These are phyloP conservation scores for Decapterus maruadsi DNA, from an alignment of 2,797 vertebrate genomes.

Conservation along the genomic window DNA sequence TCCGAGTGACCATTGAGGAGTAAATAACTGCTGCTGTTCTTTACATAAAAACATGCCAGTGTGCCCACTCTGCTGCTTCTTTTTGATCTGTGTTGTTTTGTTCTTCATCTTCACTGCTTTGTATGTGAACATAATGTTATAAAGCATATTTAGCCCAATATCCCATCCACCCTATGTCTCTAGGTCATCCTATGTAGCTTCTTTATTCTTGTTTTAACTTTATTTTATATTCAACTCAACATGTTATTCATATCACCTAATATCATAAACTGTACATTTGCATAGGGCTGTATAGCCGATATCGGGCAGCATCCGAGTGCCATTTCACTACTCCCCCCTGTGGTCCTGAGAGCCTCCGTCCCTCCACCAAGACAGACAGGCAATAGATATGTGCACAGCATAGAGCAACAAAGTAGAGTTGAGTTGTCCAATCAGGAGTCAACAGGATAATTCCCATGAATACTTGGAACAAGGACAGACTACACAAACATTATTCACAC, in stretches of 20 bases:
- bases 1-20: conserved; percentile 41
- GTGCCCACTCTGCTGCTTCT: background rate
- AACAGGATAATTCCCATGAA: no score
- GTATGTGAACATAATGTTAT: background rate
- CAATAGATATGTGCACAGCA: no score
- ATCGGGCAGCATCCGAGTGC: no score
- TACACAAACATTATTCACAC: background rate
- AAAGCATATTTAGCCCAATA: background rate
- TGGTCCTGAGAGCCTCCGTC: background rate
- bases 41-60: conserved; percentile 22
- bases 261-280: no score
- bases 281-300: no score
- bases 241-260: background rate
- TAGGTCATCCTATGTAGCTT: no score
- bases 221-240: background rate
- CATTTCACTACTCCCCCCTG: no score
- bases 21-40: conserved; percentile 60
- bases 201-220: background rate
- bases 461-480: no score
- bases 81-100: background rate
- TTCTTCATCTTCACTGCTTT: background rate
- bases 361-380: background rate
- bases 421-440: no score
- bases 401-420: no score
- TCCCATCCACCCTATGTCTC: no score